Conservation (phyloP, 2,113 vertebrate genomes). For the Orcinus orca region DNA sequence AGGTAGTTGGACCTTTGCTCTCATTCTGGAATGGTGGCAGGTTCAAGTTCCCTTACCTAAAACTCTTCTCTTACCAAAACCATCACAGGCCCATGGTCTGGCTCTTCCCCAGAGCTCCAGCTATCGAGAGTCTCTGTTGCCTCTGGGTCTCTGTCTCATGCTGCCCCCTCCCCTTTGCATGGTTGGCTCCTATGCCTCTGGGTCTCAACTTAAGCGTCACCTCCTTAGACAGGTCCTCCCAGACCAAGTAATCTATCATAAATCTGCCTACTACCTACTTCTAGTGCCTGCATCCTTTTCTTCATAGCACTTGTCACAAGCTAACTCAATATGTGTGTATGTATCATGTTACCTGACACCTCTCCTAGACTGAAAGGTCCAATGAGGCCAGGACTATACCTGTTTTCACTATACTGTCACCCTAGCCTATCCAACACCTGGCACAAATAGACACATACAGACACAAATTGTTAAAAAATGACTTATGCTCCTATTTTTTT, state of each 20-base stretch:
- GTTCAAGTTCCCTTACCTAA: background rate
- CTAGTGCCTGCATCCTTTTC: background rate
- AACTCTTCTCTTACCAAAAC: background rate
- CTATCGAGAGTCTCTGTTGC: background rate
- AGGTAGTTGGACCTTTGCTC: background rate
- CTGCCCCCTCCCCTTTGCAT: no score
- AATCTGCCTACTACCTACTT: background rate
- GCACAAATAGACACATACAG: background rate
- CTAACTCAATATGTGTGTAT: background rate
- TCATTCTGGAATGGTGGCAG: background rate
- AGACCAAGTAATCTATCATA: background rate
- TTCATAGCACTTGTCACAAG: background rate
- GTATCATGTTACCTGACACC: background rate
- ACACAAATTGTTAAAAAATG: background rate
- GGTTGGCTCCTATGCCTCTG: background rate
- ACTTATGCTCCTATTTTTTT: background rate
- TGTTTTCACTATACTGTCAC: background rate
- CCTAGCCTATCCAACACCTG: no score
- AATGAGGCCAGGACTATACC: background rate
- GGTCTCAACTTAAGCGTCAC: background rate
- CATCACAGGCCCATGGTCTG: background rate
- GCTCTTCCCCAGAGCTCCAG: background rate
- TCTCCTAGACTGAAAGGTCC: background rate
- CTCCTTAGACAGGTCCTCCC: background rate
- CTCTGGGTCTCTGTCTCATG: background rate